Conservation (phyloP, 2,113 vertebrate species). For the Henicopernis longicauda region DNA sequence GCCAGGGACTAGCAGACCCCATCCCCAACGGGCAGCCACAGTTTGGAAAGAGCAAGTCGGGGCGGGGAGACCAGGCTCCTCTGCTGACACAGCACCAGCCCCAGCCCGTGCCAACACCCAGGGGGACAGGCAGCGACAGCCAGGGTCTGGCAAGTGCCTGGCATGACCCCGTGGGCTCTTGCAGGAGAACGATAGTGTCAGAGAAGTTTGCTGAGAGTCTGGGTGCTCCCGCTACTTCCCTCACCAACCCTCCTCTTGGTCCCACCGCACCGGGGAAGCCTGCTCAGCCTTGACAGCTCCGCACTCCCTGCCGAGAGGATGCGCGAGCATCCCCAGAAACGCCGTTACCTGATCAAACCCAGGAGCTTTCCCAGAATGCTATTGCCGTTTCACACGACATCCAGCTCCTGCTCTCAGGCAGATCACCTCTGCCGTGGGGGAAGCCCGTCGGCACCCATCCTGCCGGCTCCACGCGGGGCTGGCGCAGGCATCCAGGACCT, state of each 20-base stretch:
- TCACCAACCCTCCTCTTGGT: neutral
- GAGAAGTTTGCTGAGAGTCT: neutral
- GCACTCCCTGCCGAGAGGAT: accelerated
- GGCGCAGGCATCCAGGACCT: neutral
- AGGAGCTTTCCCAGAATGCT: neutral
- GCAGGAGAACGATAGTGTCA: accelerated
- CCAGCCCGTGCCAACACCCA: neutral
- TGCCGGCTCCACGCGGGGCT: neutral
- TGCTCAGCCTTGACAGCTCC: neutral
- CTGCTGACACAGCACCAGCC: accelerated
- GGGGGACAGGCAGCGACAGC: no score
- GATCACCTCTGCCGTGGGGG: neutral
- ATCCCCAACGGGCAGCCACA: neutral
- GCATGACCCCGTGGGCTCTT: accelerated
- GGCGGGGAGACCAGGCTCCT: neutral
- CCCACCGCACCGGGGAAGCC: accelerated
- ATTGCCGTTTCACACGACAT: neutral
- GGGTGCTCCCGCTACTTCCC: neutral
- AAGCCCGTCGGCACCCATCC: accelerated
- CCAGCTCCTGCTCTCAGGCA: neutral
- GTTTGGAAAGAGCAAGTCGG: neutral
- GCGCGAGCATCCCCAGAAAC: neutral
- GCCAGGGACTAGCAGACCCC: neutral
- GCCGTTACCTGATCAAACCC: no score
- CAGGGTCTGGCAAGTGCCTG: neutral